Percentiles rank a stretch among this genome's conserved stretches.
Conservation (phyloP, 2,113 vertebrate genomes). For the Athene noctua region DNA sequence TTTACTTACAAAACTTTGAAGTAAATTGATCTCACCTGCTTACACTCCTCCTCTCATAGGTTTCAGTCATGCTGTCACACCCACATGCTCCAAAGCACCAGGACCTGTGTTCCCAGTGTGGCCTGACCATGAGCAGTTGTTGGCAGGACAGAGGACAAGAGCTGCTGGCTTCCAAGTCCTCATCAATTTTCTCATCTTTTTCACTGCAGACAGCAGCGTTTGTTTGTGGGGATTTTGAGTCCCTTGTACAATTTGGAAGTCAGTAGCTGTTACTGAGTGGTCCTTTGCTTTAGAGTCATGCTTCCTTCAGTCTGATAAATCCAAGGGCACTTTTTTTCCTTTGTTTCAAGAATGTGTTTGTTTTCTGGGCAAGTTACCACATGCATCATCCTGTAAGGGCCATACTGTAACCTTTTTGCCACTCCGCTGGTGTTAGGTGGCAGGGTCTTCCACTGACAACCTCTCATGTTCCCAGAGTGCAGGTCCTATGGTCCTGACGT, state of each 20-base stretch:
- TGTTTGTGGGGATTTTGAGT: background rate
- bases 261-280: background rate
- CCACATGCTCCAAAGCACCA: background rate
- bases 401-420: background rate
- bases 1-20: background rate
- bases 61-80: background rate
- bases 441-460: background rate
- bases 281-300: background rate
- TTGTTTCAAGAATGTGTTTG: background rate
- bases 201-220: background rate
- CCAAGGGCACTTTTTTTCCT: background rate
- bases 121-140: background rate
- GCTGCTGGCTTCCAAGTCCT: background rate
- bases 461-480: background rate
- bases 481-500: background rate
- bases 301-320: background rate
- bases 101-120: background rate
- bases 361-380: background rate
- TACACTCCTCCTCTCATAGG: background rate
- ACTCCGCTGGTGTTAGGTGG: background rate
- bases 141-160: background rate
- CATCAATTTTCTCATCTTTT: background rate
- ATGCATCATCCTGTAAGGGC: background rate
- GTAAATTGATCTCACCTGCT: background rate
- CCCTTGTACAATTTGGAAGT: background rate